Conservation (phyloP, 2,113 vertebrate genomes). For the Octodon degus region DNA sequence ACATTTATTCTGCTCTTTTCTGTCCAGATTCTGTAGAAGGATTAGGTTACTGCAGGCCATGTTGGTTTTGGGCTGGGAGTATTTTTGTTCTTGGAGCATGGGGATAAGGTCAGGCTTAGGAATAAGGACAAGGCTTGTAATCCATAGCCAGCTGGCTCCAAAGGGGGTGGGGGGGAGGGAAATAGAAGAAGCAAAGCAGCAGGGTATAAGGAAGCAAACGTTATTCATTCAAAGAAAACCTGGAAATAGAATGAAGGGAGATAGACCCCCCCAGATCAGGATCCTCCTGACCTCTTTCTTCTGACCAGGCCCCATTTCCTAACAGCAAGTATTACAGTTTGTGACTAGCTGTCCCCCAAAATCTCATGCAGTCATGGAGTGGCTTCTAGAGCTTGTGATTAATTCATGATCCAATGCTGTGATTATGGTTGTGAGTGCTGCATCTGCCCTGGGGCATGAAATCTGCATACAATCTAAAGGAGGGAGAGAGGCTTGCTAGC, state of each 20-base stretch:
- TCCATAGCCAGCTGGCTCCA: neutral
- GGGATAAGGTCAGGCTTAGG: neutral
- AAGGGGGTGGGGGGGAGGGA: too few relatives aligned
- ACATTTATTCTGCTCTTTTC: neutral
- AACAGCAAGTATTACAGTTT: neutral
- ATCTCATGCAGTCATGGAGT: too few relatives aligned
- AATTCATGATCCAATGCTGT: too few relatives aligned
- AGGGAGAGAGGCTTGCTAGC: too few relatives aligned
- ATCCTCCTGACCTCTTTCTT: neutral
- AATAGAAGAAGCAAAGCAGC: neutral
- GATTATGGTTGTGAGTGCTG: too few relatives aligned
- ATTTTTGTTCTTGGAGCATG: neutral
- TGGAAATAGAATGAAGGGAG: neutral
- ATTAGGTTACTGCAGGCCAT: neutral
- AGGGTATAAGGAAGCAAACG: neutral
- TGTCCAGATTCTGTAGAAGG: neutral
- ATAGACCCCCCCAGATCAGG: neutral
- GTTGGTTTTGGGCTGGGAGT: neutral
- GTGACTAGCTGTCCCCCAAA: too few relatives aligned
- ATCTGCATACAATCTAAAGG: too few relatives aligned
- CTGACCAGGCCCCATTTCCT: neutral
- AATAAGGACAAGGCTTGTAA: neutral
- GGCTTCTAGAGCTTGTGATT: too few relatives aligned
- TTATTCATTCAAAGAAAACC: neutral
- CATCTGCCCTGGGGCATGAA: too few relatives aligned